Evolutionary conservation across 2,113 vertebrate species (phyloP).

Genomic region (Phrynocephalus versicolor): DNA sequence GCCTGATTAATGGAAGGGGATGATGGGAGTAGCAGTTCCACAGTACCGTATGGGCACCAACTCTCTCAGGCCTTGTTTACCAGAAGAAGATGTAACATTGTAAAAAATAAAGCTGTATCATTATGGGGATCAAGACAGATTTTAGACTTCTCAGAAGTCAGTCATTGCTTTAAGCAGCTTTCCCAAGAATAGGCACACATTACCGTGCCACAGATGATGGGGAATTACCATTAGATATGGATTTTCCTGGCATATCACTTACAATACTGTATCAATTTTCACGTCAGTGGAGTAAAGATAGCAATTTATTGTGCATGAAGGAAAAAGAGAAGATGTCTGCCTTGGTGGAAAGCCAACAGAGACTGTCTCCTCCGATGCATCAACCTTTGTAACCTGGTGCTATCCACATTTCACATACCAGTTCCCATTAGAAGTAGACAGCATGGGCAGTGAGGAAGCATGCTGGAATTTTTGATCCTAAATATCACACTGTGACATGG

Average conservation of each 20-base stretch:
- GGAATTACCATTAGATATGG: background rate
- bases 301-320: background rate
- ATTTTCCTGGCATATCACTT: background rate
- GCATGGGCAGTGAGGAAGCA: too few relatives aligned
- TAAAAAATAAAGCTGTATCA: background rate
- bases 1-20: too few relatives aligned
- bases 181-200: background rate
- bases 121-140: background rate
- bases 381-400: background rate
- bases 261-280: background rate
- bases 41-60: too few relatives aligned
- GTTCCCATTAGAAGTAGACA: too few relatives aligned
- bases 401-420: too few relatives aligned
- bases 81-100: background rate
- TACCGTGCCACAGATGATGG: background rate
- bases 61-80: background rate
- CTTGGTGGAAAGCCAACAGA: background rate
- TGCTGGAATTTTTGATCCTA: too few relatives aligned
- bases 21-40: too few relatives aligned
- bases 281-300: background rate
- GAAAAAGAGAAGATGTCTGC: background rate
- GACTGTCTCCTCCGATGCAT: background rate
- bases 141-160: constrained; percentile 8
- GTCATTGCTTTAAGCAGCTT: background rate
- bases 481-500: too few relatives aligned